Conservation (phyloP, 1,140 invertebrate species). For the Halesus radiatus region DNA sequence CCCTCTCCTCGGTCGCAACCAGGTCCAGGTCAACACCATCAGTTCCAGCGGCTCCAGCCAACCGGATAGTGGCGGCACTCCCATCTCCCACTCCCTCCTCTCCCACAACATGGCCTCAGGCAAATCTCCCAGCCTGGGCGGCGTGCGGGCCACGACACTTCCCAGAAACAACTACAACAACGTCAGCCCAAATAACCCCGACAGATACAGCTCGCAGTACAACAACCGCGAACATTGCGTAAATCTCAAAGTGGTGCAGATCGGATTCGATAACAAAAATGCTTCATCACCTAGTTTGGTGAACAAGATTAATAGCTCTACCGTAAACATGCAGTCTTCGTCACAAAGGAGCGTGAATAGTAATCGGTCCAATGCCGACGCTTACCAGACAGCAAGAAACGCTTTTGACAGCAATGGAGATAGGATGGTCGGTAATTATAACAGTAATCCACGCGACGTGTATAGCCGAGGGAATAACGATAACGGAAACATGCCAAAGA, state of each 20-base stretch:
- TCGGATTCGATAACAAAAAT: constrained; percentile 63
- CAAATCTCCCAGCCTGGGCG: constrained; percentile 71
- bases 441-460: constrained; percentile 11
- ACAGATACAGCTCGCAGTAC: constrained; percentile 69
- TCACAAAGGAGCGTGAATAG: constrained; percentile 47
- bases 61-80: constrained; percentile 61
- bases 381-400: constrained; percentile 31
- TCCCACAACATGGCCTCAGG: constrained; percentile 56
- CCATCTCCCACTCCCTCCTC: constrained; percentile 54
- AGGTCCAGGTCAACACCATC: constrained; percentile 67
- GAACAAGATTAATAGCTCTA: constrained; percentile 61
- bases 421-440: constrained; percentile 61
- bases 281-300: constrained; percentile 71
- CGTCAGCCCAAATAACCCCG: constrained; percentile 66
- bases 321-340: constrained; percentile 45
- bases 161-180: constrained; percentile 78
- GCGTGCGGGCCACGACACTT: constrained; percentile 77
- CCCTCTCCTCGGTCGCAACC: constrained; percentile 67
- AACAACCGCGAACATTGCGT: constrained; percentile 70
- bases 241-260: constrained; percentile 70
- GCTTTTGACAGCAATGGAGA: constrained; percentile 41
- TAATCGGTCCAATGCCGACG: constrained; percentile 41
- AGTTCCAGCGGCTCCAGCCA: constrained; percentile 67
- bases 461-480: constrained; percentile 2
- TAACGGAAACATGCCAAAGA: constrained; percentile 68